These are phyloP conservation scores for Phyllostomus discolor DNA, from an alignment of 2,113 vertebrate genomes.

Conservation along the genomic window DNA sequence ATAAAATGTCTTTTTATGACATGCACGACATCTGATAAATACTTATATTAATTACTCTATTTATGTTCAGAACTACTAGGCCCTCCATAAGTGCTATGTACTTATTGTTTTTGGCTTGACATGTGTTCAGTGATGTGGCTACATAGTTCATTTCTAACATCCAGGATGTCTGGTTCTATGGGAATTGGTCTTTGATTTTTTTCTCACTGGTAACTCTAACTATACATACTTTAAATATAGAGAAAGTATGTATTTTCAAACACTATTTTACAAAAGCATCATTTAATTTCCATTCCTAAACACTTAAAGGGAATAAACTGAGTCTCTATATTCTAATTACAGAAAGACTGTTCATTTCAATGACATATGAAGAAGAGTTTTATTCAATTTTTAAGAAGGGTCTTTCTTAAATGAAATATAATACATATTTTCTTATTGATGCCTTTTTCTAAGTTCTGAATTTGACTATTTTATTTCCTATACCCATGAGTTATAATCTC, in stretches of 20 bases:
- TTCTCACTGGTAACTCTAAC: not conserved
- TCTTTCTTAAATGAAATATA: not conserved
- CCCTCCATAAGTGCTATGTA: not conserved
- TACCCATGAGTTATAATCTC: not conserved
- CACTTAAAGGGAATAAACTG: not conserved
- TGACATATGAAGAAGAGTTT: not conserved
- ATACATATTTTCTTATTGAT: not conserved
- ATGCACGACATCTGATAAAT: not conserved
- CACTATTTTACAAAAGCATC: not conserved
- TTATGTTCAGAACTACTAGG: not conserved
- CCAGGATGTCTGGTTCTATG: not conserved
- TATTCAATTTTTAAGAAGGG: not conserved
- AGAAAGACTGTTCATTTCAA: not conserved
- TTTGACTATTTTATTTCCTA: conserved; percentile 37
- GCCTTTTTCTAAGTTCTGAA: conserved; percentile 21
- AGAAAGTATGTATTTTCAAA: not conserved
- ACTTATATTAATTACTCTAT: not conserved
- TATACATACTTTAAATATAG: not conserved
- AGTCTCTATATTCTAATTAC: not conserved
- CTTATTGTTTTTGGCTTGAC: not conserved
- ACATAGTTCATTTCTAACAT: not conserved
- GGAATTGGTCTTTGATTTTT: not conserved
- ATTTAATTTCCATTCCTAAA: not conserved
- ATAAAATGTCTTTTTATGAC: not conserved
- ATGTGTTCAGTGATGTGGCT: not conserved